Base-by-base conservation (phyloP, 1,140 invertebrate genomes). In the Eumeta japonica region DNA sequence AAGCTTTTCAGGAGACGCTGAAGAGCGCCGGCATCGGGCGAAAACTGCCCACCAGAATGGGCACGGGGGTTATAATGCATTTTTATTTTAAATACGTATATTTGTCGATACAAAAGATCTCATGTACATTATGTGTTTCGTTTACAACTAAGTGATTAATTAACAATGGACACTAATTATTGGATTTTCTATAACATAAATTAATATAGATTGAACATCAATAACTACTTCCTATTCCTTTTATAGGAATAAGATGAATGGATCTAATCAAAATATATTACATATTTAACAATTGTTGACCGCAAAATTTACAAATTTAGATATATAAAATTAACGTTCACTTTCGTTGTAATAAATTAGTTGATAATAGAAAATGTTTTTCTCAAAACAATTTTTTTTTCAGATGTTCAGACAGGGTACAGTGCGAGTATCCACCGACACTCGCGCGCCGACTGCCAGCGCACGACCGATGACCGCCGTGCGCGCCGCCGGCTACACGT, bases 401-500 rank as follows among this genome's bases (percentile, higher is more conserved):
- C 13, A 68, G 63, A 49, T 64, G 45, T 60, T 62, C 16, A 59
- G 63, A 0, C 16, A 66, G 36, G 65, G 64, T 28, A 73, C 74
- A 1, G 61, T 62, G 10, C 63, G 62, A 7, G 58, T 51, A 5
- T 50, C 45, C 10, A 42, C 46, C 5, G 39, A 27, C n/a, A 62
- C 68, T 0, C 58, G 68, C 5, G 61, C 56, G 7, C 63, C 62
- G 16, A 73, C 68, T 2, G 63, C 62, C 20, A 18, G 38, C 47
- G 56, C 70, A 20, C 78, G 95, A 40, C 95, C 95, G 7, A 93
- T 97, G 81, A 98, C 96, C 9, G 94, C 94, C 13, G 90, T 97
- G n/a, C 78, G 90, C 39, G 94, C 91, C 9, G 95, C 92, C 27
- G 95, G 96, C 2, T 98, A 94, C 62, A 94, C 90, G 2, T 90